These are phyloP conservation scores for Actinernus sp. DNA, from an alignment of 92 coral and sea anemone genomes.

Conservation along the genomic window DNA sequence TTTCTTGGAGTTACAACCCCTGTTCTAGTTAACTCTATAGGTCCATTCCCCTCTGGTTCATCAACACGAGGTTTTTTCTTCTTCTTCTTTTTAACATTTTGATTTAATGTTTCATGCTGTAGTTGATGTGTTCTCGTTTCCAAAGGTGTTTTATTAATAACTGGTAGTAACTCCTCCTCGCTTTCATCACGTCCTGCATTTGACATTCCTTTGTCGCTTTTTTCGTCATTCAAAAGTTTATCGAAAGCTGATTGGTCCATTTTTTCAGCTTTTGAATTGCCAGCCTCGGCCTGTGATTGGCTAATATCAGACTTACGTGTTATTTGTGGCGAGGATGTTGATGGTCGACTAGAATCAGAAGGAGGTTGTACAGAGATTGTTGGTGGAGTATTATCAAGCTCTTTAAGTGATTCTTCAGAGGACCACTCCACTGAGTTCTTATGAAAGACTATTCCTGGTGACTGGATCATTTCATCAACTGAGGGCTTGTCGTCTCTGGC, in stretches of 20 bases:
- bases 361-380: slow-evolving; percentile 15
- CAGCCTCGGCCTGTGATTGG: neutral
- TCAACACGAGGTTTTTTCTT: neutral
- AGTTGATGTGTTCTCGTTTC: neutral
- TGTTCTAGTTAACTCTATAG: no score
- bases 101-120: neutral
- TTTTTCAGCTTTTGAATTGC: neutral
- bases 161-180: slow-evolving; percentile 42
- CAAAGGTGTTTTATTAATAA: slow-evolving; percentile 2
- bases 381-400: slow-evolving; percentile 8
- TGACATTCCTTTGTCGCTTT: neutral
- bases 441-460: neutral
- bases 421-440: neutral
- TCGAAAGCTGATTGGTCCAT: neutral
- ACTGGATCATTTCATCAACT: neutral
- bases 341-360: neutral
- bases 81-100: neutral
- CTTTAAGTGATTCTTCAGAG: neutral
- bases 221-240: no score
- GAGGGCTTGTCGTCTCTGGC: neutral
- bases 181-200: slow-evolving; percentile 18
- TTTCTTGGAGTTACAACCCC: neutral
- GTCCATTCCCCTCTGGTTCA: neutral
- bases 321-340: neutral
- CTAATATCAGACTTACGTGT: neutral